phyloP scores from a whole-genome alignment of 1,140 invertebrate species.

The Galleria mellonella region DNA sequence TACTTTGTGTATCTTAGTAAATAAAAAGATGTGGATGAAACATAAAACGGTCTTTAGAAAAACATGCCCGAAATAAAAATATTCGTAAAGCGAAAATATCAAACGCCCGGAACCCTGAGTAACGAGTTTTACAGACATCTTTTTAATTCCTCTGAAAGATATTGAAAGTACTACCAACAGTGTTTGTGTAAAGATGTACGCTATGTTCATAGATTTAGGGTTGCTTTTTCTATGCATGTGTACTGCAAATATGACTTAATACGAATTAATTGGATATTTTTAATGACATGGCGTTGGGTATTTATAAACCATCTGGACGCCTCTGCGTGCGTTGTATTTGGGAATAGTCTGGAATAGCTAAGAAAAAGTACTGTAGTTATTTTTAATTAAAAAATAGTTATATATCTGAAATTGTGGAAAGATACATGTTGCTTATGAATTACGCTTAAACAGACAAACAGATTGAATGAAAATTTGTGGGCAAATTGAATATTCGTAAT shows the following conservation, averaged over 20 bases:
- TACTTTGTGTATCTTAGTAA: neutral
- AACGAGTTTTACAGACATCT: slow-evolving; percentile 34
- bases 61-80: slow-evolving; percentile 19
- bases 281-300: slow-evolving; percentile 34
- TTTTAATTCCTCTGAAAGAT: slow-evolving; percentile 35
- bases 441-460: too few relatives aligned
- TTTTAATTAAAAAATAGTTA: too few relatives aligned
- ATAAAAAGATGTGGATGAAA: neutral
- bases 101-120: slow-evolving; percentile 29
- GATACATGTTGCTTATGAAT: too few relatives aligned
- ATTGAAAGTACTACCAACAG: neutral
- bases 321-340: slow-evolving; percentile 14
- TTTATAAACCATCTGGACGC: slow-evolving; percentile 35
- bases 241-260: slow-evolving; percentile 33
- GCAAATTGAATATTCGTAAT: too few relatives aligned
- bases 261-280: slow-evolving; percentile 51
- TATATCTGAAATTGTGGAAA: too few relatives aligned
- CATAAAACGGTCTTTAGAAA: slow-evolving; percentile 9
- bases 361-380: too few relatives aligned
- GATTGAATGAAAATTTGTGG: too few relatives aligned
- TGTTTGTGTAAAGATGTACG: slow-evolving; percentile 5
- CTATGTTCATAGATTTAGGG: slow-evolving; percentile 15
- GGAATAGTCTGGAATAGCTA: slow-evolving; percentile 3
- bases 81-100: slow-evolving; percentile 25
- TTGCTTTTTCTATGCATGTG: slow-evolving; percentile 14